A percentile compares a stretch with the other conserved stretches of the same genome.
phyloP scores from a whole-genome alignment of 2,113 vertebrate species.

The Geothlypis trichas region DNA sequence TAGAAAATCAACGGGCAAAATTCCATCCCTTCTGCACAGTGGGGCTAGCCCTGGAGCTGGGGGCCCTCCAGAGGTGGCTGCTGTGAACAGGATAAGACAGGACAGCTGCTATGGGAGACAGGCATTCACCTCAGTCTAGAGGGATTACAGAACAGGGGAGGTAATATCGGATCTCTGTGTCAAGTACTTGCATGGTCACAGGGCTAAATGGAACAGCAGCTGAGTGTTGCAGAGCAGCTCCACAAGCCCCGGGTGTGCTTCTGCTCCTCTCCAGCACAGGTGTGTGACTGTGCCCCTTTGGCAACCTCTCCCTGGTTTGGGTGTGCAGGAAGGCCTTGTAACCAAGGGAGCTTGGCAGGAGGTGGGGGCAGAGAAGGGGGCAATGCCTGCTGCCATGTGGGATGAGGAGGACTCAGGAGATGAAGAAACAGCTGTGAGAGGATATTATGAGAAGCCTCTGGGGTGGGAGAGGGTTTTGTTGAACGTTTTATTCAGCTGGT shows the following conservation, averaged over 20 bases:
- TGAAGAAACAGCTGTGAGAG: neutral
- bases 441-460: neutral
- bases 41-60: neutral
- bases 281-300: neutral
- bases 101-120: neutral
- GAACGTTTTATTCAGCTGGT: neutral
- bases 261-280: neutral
- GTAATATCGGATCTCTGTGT: neutral
- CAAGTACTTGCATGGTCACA: neutral
- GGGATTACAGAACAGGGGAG: neutral
- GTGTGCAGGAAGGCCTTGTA: neutral
- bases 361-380: neutral
- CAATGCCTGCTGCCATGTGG: neutral
- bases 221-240: neutral
- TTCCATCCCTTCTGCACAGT: fast-evolving
- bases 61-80: neutral
- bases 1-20: neutral
- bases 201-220: neutral
- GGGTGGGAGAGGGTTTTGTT: neutral
- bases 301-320: neutral
- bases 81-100: neutral
- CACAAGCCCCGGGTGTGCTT: neutral
- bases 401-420: neutral
- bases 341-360: fast-evolving
- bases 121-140: fast-evolving